These are phyloP conservation scores for Proctacanthus coquilletti DNA, from an alignment of 1,140 invertebrate species.

Conservation along the genomic window DNA sequence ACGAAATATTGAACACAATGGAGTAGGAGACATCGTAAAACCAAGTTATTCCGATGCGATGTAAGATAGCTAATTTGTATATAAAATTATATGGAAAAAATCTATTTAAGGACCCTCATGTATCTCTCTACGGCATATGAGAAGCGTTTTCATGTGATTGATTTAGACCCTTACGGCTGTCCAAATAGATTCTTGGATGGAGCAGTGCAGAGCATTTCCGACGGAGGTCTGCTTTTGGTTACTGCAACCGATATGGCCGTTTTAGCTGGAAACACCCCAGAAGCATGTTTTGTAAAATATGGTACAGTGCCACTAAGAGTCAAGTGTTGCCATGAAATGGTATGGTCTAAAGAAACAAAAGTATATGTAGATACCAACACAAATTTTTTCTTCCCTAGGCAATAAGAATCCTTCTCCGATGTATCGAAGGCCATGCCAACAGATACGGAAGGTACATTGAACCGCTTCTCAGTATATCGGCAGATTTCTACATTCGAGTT, in stretches of 20 bases:
- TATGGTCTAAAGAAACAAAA: too few relatives aligned
- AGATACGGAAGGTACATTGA: constrained; percentile 84
- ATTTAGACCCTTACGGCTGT: constrained; percentile 96
- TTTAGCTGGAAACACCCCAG: constrained; percentile 85
- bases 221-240: constrained; percentile 74
- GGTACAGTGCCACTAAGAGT: constrained; percentile 75
- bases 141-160: constrained; percentile 77
- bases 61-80: constrained; percentile 34
- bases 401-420: constrained; percentile 79
- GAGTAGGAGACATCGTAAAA: constrained; percentile 55
- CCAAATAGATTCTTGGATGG: constrained; percentile 86
- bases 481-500: constrained; percentile 94
- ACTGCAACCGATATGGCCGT: constrained; percentile 98
- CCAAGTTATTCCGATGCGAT: constrained; percentile 67
- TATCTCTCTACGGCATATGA: constrained; percentile 48
- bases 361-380: too few relatives aligned
- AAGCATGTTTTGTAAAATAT: constrained; percentile 88
- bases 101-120: constrained; percentile 60
- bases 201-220: constrained; percentile 65
- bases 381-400: constrained; percentile 56
- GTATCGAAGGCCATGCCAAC: constrained; percentile 81
- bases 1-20: constrained; percentile 66
- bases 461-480: constrained; percentile 81
- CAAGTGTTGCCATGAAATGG: constrained; percentile 92
- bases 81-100: too few relatives aligned